Evolutionary conservation across 2,797 vertebrate species (phyloP), one percentile per base, ranked within the genome.

Genomic region (Microtus californicus): DNA sequence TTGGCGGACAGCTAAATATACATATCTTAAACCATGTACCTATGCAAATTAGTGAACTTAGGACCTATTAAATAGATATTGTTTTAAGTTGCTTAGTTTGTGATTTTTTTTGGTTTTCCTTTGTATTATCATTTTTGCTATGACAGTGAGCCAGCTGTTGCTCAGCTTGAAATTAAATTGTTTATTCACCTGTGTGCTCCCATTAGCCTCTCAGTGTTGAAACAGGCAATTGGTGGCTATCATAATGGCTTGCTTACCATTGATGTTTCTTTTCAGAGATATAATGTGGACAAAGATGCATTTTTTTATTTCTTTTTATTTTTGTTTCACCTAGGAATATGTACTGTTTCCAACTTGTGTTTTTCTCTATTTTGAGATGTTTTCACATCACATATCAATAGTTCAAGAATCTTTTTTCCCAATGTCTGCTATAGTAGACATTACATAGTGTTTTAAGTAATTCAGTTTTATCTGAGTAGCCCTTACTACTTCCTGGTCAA

Each of bases 261-360:
- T 67, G 40, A 86, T 91, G 29, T 93, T 94, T 89, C 86, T 93
- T 51, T 77, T 27, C 27, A 37, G 89, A 89, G 67, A 88, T 89
- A 79, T 15, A 8, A 77, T 81, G 48, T 90, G 79, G 86, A 67
- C 65, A 91, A 45, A 93, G 87, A 34, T 71, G 25, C 9, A 10
- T 74, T 91, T 85, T 54, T 54, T n/a, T n/a, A n/a, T n/a, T n/a
- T n/a, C n/a, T 54, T 1, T 87, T 95, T 48, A 48, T 91, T 85
- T 54, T 54, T 54, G 2, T 86, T 95, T 90, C 63, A 67, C 73
- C 34, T 93, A 43, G 13, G 61, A 29, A 81, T 90, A 6, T 29
- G 13, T 71, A 45, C 54, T 87, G 7, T 81, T 9, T 34, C n/a
- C 6, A 54, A 37, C 94, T 80, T 95, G 59, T 69, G 71, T 89